Percentiles rank a stretch among this genome's conserved stretches.
Evolutionary conservation across 2,113 vertebrate genomes (phyloP).

Genomic region (Leiothrix lutea): DNA sequence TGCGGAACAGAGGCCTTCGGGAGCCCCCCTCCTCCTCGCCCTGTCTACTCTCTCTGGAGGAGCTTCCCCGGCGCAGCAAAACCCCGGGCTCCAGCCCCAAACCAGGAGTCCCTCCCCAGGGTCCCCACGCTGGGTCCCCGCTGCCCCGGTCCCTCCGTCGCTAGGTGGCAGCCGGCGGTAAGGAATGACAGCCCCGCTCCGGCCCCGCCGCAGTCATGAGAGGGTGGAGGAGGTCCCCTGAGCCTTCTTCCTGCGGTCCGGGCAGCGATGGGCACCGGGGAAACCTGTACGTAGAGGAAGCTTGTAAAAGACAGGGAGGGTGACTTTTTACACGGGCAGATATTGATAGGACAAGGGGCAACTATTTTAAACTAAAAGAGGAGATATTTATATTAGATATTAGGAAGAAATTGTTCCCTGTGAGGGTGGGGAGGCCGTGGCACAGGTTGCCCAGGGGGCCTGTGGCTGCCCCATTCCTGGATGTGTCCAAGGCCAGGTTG

Average conservation of each 20-base stretch:
- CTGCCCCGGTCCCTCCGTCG: background rate
- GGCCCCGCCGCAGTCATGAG: background rate
- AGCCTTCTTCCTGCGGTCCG: too few species aligned
- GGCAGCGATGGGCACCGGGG: background rate
- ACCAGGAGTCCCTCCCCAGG: too few species aligned
- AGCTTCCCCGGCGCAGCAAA: background rate
- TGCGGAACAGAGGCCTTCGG: background rate
- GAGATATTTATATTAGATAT: background rate
- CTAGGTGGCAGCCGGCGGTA: conserved; percentile 42
- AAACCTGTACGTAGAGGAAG: background rate
- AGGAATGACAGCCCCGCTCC: background rate
- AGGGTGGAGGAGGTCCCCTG: background rate
- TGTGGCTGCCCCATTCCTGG: background rate
- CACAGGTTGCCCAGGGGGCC: background rate
- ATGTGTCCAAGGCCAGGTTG: background rate
- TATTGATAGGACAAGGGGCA: background rate
- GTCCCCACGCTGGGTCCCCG: too few species aligned
- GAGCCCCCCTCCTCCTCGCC: background rate
- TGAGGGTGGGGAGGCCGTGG: background rate
- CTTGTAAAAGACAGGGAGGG: background rate
- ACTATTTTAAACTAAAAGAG: background rate
- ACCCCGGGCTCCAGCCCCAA: background rate
- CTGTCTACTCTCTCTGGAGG: background rate
- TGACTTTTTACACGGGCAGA: background rate
- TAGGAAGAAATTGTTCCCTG: background rate